A percentile compares a stretch with the other conserved stretches of the same genome.
These are phyloP conservation scores for Enteromius treurensis DNA, from an alignment of 2,797 vertebrate species.

Conservation along the genomic window DNA sequence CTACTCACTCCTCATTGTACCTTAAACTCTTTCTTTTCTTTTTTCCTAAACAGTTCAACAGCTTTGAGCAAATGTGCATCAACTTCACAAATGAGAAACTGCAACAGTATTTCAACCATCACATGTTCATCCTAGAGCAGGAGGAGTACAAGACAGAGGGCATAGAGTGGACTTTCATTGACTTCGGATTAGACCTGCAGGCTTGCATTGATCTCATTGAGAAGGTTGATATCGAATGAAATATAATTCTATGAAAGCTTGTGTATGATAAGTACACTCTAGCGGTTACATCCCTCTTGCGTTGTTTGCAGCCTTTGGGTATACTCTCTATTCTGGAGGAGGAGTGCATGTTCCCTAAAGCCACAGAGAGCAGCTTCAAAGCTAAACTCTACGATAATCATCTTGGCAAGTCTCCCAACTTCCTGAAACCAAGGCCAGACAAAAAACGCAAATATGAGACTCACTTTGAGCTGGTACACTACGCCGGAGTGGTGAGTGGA, in stretches of 20 bases:
- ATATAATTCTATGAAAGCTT: neutral
- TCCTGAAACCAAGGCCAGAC: constrained; percentile 87
- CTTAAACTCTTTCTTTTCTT: constrained; percentile 22
- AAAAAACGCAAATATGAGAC: constrained; percentile 93
- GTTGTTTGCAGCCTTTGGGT: constrained; percentile 83
- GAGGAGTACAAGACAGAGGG: constrained; percentile 93
- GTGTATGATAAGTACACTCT: constrained; percentile 1
- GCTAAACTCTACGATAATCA: constrained; percentile 96
- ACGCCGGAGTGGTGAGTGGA: constrained; percentile 91
- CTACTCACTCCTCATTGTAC: neutral
- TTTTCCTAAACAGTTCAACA: constrained; percentile 82
- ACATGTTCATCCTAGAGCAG: constrained; percentile 96
- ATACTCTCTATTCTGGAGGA: constrained; percentile 95
- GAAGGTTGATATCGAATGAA: constrained; percentile 74
- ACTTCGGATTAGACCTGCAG: constrained; percentile 92
- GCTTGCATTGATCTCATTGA: constrained; percentile 94
- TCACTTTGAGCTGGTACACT: constrained; percentile 94
- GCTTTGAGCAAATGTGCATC: constrained; percentile 89
- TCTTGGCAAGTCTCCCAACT: constrained; percentile 90
- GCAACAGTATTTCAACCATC: constrained; percentile 94
- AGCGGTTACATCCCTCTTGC: neutral
- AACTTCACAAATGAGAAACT: constrained; percentile 90
- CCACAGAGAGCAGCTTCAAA: constrained; percentile 89
- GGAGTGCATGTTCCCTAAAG: constrained; percentile 97
- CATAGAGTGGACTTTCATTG: constrained; percentile 94